Conservation (phyloP, 2,113 vertebrate genomes). For the Asarcornis scutulata region DNA sequence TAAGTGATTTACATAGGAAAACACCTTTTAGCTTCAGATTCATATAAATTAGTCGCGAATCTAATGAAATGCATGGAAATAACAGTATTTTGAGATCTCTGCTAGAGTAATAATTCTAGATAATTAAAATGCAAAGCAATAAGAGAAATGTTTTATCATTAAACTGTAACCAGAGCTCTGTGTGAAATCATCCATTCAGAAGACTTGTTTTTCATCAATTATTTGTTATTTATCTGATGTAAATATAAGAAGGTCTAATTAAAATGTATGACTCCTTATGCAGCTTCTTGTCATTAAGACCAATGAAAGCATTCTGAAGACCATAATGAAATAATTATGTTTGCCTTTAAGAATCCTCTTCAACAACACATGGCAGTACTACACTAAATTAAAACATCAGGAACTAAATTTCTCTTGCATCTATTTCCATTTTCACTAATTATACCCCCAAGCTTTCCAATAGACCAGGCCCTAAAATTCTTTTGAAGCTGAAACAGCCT, state of each 20-base stretch:
- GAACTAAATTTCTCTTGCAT: slow-evolving; percentile 81
- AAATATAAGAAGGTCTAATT: slow-evolving; percentile 80
- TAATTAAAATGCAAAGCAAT: slow-evolving; percentile 78
- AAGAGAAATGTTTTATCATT: slow-evolving; percentile 75
- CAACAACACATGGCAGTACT: slow-evolving; percentile 77
- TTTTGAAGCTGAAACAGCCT: slow-evolving; percentile 82
- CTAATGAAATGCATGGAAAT: slow-evolving; percentile 51
- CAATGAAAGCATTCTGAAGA: slow-evolving; percentile 77
- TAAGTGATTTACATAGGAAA: neutral
- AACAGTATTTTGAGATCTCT: neutral
- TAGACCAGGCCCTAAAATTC: slow-evolving; percentile 83
- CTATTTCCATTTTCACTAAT: slow-evolving; percentile 87
- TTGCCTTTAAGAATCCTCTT: slow-evolving; percentile 83
- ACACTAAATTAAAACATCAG: slow-evolving; percentile 84
- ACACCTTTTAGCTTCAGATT: slow-evolving; percentile 7
- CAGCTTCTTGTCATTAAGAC: slow-evolving; percentile 79
- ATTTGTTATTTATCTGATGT: slow-evolving; percentile 84
- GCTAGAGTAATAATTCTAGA: slow-evolving; percentile 46
- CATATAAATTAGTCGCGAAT: neutral
- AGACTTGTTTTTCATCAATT: slow-evolving; percentile 80
- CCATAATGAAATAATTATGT: slow-evolving; percentile 86
- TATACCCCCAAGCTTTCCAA: slow-evolving; percentile 86
- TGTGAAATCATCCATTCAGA: slow-evolving; percentile 76
- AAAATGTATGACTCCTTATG: slow-evolving; percentile 79
- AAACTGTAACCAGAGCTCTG: slow-evolving; percentile 74